Evolutionary conservation across 2,113 vertebrate genomes (phyloP).

Genomic region (Cryptotis parvus): DNA sequence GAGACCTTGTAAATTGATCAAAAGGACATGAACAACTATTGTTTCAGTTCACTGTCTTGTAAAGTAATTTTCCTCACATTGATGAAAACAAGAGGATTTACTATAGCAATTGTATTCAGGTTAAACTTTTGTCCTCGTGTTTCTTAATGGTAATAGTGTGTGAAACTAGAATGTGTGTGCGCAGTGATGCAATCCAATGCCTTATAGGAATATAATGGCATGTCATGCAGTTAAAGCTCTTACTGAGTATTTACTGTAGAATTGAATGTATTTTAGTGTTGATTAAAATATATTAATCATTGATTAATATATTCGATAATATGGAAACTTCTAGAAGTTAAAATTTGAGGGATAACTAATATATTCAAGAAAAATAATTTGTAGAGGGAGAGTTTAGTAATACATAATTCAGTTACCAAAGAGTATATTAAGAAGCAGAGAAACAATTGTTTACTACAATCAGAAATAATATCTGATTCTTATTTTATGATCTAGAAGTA

Average conservation of each 20-base stretch:
- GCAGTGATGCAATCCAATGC: background rate
- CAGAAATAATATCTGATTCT: too few relatives aligned
- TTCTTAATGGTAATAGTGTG: background rate
- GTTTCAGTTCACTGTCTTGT: background rate
- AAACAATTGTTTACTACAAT: too few relatives aligned
- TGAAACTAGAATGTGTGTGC: background rate
- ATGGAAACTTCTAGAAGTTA: too few relatives aligned
- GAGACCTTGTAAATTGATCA: background rate
- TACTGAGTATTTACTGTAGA: background rate
- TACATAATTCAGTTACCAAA: too few relatives aligned
- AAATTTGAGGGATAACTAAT: background rate
- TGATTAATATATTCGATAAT: background rate
- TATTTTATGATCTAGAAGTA: too few relatives aligned
- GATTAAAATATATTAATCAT: background rate
- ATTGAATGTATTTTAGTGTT: background rate
- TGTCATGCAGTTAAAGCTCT: background rate
- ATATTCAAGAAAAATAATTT: background rate
- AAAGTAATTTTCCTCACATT: slow-evolving; percentile 26
- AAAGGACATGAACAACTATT: slow-evolving; percentile 43
- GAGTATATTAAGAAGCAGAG: too few relatives aligned
- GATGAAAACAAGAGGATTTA: slow-evolving; percentile 27
- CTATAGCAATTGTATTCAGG: slow-evolving; percentile 4
- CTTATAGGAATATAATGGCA: background rate
- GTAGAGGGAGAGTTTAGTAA: background rate
- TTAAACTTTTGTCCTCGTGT: background rate